These are phyloP conservation scores for Oriolus oriolus DNA, from an alignment of 2,113 vertebrate species.

Conservation along the genomic window DNA sequence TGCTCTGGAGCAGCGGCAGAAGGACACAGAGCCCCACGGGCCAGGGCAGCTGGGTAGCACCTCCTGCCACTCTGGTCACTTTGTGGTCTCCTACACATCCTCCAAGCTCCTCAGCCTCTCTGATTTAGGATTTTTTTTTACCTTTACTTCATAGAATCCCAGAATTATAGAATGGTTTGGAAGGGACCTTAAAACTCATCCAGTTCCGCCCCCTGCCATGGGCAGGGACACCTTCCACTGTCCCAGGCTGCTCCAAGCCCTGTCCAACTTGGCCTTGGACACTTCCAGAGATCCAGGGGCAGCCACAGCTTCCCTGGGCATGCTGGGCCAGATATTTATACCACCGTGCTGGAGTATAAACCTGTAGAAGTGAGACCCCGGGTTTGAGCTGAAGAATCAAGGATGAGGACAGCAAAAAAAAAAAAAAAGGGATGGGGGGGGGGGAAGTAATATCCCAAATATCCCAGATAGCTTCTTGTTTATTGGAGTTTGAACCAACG, in stretches of 20 bases:
- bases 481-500: neutral
- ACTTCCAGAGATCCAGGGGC: neutral
- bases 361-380: fast-evolving
- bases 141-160: neutral
- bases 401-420: neutral
- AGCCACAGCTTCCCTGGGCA: neutral
- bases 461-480: neutral
- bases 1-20: fast-evolving
- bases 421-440: fast-evolving
- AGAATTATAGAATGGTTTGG: neutral
- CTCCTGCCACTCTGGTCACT: neutral
- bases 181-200: neutral
- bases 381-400: neutral
- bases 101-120: neutral
- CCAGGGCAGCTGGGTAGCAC: neutral
- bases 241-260: neutral
- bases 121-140: neutral
- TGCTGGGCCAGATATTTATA: neutral
- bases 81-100: neutral
- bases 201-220: neutral
- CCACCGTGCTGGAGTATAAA: neutral
- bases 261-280: neutral
- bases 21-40: neutral
- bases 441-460: neutral
- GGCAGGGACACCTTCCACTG: neutral